Evolutionary conservation across 2,113 vertebrate genomes (phyloP).

Genomic region (Aythya baeri): DNA sequence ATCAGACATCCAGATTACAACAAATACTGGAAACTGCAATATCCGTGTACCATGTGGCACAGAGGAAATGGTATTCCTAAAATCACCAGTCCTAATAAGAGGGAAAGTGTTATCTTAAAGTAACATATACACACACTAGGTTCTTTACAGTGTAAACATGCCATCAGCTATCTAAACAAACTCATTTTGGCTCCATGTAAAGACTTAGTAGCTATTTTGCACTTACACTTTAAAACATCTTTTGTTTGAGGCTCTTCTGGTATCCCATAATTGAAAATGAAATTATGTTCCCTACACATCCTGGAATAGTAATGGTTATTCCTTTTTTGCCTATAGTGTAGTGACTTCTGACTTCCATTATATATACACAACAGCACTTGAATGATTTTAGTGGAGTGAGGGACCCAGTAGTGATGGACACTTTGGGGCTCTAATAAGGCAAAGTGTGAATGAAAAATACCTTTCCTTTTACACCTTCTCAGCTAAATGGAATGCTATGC

Average conservation of each 20-base stretch:
- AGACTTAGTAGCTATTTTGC: background rate
- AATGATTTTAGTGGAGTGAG: background rate
- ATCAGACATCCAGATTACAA: conserved; percentile 50
- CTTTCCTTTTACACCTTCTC: background rate
- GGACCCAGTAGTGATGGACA: background rate
- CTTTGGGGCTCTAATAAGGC: background rate
- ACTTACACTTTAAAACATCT: background rate
- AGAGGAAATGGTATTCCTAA: conserved; percentile 44
- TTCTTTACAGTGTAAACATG: background rate
- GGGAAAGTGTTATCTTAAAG: conserved; percentile 8
- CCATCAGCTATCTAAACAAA: background rate
- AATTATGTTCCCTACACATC: background rate
- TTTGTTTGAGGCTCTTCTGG: background rate
- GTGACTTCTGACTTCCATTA: background rate
- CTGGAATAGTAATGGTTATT: rapidly evolving
- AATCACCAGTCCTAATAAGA: background rate
- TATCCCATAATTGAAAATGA: background rate
- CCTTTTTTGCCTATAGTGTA: background rate
- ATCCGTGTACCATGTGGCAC: background rate
- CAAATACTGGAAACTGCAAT: conserved; percentile 40
- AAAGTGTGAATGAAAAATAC: background rate
- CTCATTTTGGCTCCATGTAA: background rate
- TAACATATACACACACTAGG: background rate
- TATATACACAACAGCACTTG: background rate
- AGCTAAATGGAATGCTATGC: background rate